Conservation (phyloP, 2,888 invertebrate species). For the Agrochola lychnidis region DNA sequence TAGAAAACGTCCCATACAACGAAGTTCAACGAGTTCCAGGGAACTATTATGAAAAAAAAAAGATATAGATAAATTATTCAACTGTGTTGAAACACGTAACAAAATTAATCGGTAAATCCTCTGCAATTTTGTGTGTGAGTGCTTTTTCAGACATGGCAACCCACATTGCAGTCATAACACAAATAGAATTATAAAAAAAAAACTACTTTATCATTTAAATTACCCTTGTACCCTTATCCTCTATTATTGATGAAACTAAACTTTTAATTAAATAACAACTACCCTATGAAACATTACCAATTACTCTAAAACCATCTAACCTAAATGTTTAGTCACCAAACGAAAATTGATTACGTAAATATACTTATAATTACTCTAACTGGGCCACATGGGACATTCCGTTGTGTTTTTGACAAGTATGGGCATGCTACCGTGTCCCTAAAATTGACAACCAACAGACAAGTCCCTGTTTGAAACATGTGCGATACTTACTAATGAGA, state of each 20-base stretch:
- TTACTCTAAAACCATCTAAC: conserved; percentile 45
- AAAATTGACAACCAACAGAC: conserved; percentile 58
- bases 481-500: conserved; percentile 50
- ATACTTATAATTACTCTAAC: conserved; percentile 59
- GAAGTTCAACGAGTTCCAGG: fast-evolving
- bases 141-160: not conserved
- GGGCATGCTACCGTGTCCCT: conserved; percentile 40
- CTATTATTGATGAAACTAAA: conserved; percentile 28
- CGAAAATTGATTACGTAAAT: conserved; percentile 67
- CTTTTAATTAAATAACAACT: conserved; percentile 43
- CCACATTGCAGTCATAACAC: not conserved
- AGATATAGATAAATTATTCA: not conserved
- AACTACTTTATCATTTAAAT: not conserved
- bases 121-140: not conserved
- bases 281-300: conserved; percentile 25
- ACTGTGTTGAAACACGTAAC: not conserved
- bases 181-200: not conserved
- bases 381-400: conserved; percentile 52
- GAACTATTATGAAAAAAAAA: too few relatives aligned
- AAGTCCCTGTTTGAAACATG: conserved; percentile 43
- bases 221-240: not conserved
- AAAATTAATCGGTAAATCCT: not conserved
- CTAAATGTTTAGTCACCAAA: conserved; percentile 40
- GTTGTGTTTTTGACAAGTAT: conserved; percentile 64
- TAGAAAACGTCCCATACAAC: not conserved